Base-by-base conservation (phyloP, 2,888 invertebrate species). In the Opisthograptis luteolata region DNA sequence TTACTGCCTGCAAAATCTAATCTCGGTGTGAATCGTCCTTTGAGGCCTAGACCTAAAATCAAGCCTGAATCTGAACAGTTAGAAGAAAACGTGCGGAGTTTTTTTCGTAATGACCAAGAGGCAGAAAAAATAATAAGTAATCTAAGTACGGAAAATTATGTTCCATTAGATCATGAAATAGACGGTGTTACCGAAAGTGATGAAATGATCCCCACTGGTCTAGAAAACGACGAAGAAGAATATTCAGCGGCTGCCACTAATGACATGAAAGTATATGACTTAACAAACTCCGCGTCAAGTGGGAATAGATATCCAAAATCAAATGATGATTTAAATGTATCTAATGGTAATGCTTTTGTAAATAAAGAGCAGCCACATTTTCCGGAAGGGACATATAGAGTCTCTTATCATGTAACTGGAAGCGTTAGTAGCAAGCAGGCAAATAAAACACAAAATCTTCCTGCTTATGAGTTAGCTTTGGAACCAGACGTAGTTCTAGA, bases 1-100 rank as follows among this genome's bases (percentile, higher is more conserved):
- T 78, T 96, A 28, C 84, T 95, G 46, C 96, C 96, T 0, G 95
- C 94, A 0, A 94, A 95, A 70, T 96, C 96, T 1, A 96, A 96
- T 79, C 93, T 95, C 0, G 96, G 95, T 0, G 92, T 96, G 3
- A 94, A 93, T 47, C 87, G 95, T 55, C 95, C 95, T 0, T 83
- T 95, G 31, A 84, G 94, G 62, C 94, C 94, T 1, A 84, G 93
- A 27, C 94, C 94, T 0, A 92, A 87, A 66, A 70, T 81, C 30
- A 82, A 79, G 71, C 74, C 79, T 32, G 82, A 89, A 63, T 42
- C 71, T 13, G 77, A 78, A 67, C 73, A 78, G 39, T 49, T 56
- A 15, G 80, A 80, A 62, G 87, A 88, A 65, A 82, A 64, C 52
- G 55, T 76, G 41, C 77, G 85, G 3, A 73, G 81, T 66, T 85